Conservation (phyloP, 2,113 vertebrate genomes). For the Chionis minor region DNA sequence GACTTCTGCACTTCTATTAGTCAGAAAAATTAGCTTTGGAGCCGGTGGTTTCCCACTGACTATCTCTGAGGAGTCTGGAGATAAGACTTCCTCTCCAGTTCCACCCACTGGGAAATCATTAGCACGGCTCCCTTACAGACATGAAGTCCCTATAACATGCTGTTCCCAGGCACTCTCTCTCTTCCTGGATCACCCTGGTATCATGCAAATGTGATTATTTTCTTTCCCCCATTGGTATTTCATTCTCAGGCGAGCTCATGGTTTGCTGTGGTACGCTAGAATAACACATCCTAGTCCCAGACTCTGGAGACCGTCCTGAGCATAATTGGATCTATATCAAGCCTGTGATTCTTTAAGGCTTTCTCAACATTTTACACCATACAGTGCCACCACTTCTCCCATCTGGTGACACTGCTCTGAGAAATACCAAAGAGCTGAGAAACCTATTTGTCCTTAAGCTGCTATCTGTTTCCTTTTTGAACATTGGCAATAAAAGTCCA, state of each 20-base stretch:
- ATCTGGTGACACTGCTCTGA: not conserved
- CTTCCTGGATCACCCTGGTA: not conserved
- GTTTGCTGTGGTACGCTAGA: not conserved
- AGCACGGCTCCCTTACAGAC: not conserved
- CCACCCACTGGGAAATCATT: slow-evolving; percentile 56
- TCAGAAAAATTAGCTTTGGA: slow-evolving; percentile 48
- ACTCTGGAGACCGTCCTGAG: not conserved
- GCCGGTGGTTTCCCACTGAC: slow-evolving; percentile 25
- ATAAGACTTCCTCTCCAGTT: slow-evolving; percentile 52
- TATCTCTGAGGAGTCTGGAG: slow-evolving; percentile 45
- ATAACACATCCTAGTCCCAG: not conserved
- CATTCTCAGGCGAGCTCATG: not conserved
- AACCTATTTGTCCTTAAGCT: slow-evolving; percentile 43
- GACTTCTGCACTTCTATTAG: slow-evolving; percentile 37
- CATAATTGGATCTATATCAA: not conserved
- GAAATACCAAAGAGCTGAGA: slow-evolving; percentile 10
- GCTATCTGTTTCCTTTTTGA: slow-evolving; percentile 29
- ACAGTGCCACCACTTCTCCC: not conserved
- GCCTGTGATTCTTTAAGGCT: not conserved
- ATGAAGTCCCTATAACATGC: not conserved
- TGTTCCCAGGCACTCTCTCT: not conserved
- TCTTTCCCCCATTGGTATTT: not conserved
- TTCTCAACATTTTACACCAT: not conserved
- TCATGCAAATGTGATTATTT: not conserved
- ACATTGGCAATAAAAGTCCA: slow-evolving; percentile 8